These are phyloP conservation scores for Palythoa grandiflora DNA, from an alignment of 92 coral and sea anemone genomes.

Conservation along the genomic window DNA sequence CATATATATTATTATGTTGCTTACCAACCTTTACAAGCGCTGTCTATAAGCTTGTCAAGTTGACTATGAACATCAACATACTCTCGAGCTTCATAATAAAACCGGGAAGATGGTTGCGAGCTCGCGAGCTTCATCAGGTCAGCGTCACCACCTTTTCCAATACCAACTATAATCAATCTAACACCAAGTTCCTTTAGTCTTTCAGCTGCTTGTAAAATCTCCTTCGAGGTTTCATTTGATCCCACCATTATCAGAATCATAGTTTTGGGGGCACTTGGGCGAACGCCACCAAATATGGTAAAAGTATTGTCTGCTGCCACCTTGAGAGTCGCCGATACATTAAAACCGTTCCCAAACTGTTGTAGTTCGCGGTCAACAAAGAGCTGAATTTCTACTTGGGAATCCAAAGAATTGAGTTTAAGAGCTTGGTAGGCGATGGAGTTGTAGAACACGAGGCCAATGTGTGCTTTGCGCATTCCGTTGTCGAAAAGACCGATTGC, in stretches of 20 bases:
- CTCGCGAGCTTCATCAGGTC: constrained; percentile 59
- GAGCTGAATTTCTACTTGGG: constrained; percentile 49
- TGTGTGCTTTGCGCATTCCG: constrained; percentile 69
- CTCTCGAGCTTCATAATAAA: constrained; percentile 56
- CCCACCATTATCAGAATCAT: constrained; percentile 74
- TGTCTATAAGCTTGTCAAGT: constrained; percentile 59
- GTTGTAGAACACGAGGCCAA: constrained; percentile 71
- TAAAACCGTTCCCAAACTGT: constrained; percentile 55
- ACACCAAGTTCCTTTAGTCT: constrained; percentile 86
- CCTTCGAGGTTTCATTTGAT: constrained; percentile 45
- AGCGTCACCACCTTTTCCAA: constrained; percentile 58
- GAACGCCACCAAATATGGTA: constrained; percentile 87
- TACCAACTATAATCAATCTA: constrained; percentile 69
- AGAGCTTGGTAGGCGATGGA: constrained; percentile 49
- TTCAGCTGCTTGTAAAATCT: constrained; percentile 60
- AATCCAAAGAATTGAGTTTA: constrained; percentile 57
- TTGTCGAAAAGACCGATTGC: constrained; percentile 63
- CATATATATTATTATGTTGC: no score
- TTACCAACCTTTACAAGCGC: constrained; percentile 74
- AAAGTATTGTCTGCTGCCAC: constrained; percentile 73
- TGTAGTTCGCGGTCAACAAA: constrained; percentile 30
- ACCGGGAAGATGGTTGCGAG: constrained; percentile 73
- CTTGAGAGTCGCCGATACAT: constrained; percentile 62
- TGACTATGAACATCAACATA: constrained; percentile 48
- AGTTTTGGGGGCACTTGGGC: constrained; percentile 80